These are phyloP conservation scores for Campylomormyrus numenius DNA, from an alignment of 2,113 vertebrate species.

Conservation along the genomic window DNA sequence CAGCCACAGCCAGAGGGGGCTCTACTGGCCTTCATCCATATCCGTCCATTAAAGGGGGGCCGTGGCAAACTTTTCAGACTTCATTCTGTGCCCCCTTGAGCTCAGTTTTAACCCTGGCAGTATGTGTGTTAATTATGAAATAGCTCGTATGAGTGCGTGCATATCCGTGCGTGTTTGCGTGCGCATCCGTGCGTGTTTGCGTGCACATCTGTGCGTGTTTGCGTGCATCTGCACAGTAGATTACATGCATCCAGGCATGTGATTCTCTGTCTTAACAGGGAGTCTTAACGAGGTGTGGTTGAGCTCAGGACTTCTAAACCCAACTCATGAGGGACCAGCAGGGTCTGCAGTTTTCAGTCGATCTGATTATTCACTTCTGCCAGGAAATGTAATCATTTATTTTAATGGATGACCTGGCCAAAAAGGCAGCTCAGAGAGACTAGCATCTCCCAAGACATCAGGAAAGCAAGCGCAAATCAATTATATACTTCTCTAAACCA, in stretches of 20 bases:
- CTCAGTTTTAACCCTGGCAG: not conserved
- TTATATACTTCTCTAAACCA: not conserved
- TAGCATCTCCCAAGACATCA: not conserved
- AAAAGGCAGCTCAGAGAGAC: not conserved
- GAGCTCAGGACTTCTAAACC: not conserved
- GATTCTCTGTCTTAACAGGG: not conserved
- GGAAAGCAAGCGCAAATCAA: not conserved
- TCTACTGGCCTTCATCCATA: not conserved
- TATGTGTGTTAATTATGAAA: not conserved
- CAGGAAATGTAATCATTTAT: not conserved
- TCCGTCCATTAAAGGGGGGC: not conserved
- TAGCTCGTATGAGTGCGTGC: not conserved
- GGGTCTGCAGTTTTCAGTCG: not conserved
- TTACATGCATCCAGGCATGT: not conserved
- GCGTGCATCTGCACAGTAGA: not conserved
- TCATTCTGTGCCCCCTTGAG: not conserved
- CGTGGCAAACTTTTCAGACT: conserved; percentile 15
- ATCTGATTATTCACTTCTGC: not conserved
- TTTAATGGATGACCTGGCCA: not conserved
- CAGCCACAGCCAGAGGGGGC: not conserved
- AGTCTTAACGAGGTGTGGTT: not conserved
- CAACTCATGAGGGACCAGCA: not conserved
- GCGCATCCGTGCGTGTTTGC: not conserved
- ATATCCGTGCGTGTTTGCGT: not conserved
- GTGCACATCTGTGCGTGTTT: not conserved